Evolutionary conservation across 2,888 invertebrate species (phyloP), one percentile per base, ranked within the genome.

Genomic region (Beris chalybata): DNA sequence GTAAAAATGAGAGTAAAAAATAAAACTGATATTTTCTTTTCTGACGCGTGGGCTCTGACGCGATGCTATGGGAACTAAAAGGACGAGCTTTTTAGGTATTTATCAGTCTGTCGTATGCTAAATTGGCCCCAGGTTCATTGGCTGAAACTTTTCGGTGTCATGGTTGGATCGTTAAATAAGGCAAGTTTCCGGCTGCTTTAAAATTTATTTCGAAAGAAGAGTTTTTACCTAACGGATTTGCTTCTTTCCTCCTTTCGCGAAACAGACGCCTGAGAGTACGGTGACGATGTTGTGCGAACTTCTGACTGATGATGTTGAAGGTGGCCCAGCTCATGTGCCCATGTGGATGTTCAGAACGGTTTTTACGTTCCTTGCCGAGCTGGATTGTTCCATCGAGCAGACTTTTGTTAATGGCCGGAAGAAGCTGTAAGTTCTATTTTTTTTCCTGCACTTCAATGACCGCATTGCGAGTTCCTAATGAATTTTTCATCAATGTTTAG

Each of bases 241-340:
- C 7, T 30, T 43, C 66, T 65, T 75, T 78, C 1, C 22, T 22
- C 22, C 22, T 38, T 9, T 38, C 38, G 38, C 38, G 38, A 2
- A 38, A 38, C 79, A 92, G 88, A 88, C 85, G 73, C 82, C 92
- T 13, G 87, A 88, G 3, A 87, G 89, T 74, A 90, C 92, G 0
- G 91, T 93, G 91, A 86, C 87, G 53, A 82, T 90, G 70, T 83
- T 93, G 22, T 94, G 93, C 77, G 92, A 93, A 76, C 84, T 92
- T 0, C 81, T 93, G 61, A 92, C 92, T 0, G 88, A 89, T 70
- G 93, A 93, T 74, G 90, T 92, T 0, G 93, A 93, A 67, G 93
- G 93, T 1, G 92, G 92, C 0, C 88, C 90, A 0, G 88, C 91
- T 0, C 87, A 89, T 72, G 87, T 94, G 50, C 85, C 89, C 0